Percentiles rank a stretch among this genome's conserved stretches.
Evolutionary conservation across 2,113 vertebrate genomes (phyloP).

Genomic region (Tragulus kanchil): DNA sequence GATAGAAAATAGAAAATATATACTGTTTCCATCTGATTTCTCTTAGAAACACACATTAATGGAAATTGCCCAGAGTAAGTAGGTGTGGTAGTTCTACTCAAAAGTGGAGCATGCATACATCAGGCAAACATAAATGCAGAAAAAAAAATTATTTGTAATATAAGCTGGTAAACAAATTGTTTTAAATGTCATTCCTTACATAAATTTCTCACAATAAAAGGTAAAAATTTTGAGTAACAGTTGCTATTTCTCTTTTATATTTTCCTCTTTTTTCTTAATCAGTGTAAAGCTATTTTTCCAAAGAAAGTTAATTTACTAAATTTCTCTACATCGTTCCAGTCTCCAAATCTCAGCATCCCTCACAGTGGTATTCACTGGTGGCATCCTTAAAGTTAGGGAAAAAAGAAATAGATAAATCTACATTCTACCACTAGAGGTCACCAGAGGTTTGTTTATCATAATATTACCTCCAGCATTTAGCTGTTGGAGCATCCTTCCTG

Average conservation of each 20-base stretch:
- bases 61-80: not conserved
- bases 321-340: not conserved
- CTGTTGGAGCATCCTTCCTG: rapidly evolving
- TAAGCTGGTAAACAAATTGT: not conserved
- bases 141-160: not conserved
- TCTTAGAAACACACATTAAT: not conserved
- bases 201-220: not conserved
- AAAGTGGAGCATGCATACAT: not conserved
- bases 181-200: not conserved
- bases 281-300: not conserved
- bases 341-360: not conserved
- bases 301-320: not conserved
- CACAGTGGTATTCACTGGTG: not conserved
- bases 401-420: not conserved
- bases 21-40: not conserved
- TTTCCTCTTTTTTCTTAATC: not conserved
- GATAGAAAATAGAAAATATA: not conserved
- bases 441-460: constrained; percentile 10
- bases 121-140: not conserved
- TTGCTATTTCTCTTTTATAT: not conserved
- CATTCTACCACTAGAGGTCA: constrained; percentile 74
- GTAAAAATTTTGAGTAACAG: not conserved
- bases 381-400: not conserved
- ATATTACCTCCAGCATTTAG: rapidly evolving
- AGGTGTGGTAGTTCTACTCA: not conserved